These are phyloP conservation scores for Centruroides sculpturatus DNA, from an alignment of 1,140 invertebrate genomes.

Conservation along the genomic window DNA sequence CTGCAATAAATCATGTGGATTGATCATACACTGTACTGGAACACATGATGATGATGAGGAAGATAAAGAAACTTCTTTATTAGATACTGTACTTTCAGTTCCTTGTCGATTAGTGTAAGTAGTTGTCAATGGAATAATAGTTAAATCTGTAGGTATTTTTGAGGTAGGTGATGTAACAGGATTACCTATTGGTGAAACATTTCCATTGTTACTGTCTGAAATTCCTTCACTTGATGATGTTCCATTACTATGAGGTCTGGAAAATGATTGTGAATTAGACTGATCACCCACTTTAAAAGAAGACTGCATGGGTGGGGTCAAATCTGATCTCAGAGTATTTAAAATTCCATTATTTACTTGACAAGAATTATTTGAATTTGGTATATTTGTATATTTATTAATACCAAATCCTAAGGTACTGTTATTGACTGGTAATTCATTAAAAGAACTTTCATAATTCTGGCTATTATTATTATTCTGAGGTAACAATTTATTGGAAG, in stretches of 20 bases:
- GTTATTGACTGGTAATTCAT: no score
- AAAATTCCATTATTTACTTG: no score
- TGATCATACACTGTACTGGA: slow-evolving; percentile 16
- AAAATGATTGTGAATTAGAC: slow-evolving; percentile 1
- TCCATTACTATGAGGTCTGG: slow-evolving; percentile 10
- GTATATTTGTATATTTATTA: neutral
- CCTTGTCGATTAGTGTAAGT: slow-evolving; percentile 1
- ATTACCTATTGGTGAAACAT: slow-evolving; percentile 9
- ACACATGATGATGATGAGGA: neutral
- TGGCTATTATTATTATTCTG: neutral
- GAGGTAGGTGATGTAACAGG: slow-evolving; percentile 15
- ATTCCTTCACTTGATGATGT: slow-evolving; percentile 7
- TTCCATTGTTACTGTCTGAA: slow-evolving; percentile 2
- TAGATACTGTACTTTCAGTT: neutral
- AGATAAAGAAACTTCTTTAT: neutral
- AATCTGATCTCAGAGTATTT: no score
- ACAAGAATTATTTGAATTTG: neutral
- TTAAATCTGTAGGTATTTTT: slow-evolving; percentile 13
- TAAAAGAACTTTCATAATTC: neutral
- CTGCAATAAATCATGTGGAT: slow-evolving; percentile 17
- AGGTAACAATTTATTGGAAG: neutral
- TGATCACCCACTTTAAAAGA: no score
- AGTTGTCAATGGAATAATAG: slow-evolving; percentile 13
- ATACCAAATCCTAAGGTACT: no score
- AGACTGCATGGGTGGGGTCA: no score